Evolutionary conservation across 2,888 invertebrate species (phyloP).

Genomic region (Ichneumoninae sp.): DNA sequence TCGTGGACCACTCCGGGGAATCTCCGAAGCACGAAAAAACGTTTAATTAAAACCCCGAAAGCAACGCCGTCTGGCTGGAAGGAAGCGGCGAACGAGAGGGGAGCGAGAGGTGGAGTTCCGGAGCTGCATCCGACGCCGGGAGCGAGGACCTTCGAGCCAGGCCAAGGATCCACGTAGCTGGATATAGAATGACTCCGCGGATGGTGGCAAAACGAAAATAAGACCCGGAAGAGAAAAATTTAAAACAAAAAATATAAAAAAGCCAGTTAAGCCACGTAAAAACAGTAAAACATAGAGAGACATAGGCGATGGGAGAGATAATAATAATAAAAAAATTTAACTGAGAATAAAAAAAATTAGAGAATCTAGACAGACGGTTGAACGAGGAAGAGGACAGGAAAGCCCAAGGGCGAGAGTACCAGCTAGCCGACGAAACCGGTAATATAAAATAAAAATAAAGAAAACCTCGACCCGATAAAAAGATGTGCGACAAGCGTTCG

Average conservation of each 20-base stretch:
- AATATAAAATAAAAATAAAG: neutral
- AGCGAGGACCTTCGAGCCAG: constrained; percentile 34
- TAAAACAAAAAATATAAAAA: constrained; percentile 45
- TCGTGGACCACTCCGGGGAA: constrained; percentile 41
- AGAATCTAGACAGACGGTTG: neutral
- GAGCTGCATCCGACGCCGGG: constrained; percentile 49
- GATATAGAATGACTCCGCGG: constrained; percentile 43
- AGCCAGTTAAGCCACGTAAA: constrained; percentile 25
- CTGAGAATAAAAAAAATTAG: constrained; percentile 28
- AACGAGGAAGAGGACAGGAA: neutral
- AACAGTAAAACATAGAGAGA: constrained; percentile 57
- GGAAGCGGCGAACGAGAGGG: constrained; percentile 29
- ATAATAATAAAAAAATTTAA: constrained; percentile 24
- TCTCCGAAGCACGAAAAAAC: constrained; percentile 69
- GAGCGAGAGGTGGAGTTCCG: constrained; percentile 49
- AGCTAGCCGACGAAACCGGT: neutral
- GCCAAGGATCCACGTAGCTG: constrained; percentile 27
- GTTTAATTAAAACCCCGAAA: constrained; percentile 76
- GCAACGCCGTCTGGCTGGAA: constrained; percentile 57
- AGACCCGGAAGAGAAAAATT: constrained; percentile 44
- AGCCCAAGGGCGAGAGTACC: constrained; percentile 18
- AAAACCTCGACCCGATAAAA: constrained; percentile 55
- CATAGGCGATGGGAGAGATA: constrained; percentile 16
- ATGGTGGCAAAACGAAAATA: constrained; percentile 56
- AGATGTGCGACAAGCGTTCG: constrained; percentile 79